Percentiles rank a stretch among this genome's conserved stretches.
Conservation (phyloP, 2,797 vertebrate genomes). For the Sebastes miniatus region DNA sequence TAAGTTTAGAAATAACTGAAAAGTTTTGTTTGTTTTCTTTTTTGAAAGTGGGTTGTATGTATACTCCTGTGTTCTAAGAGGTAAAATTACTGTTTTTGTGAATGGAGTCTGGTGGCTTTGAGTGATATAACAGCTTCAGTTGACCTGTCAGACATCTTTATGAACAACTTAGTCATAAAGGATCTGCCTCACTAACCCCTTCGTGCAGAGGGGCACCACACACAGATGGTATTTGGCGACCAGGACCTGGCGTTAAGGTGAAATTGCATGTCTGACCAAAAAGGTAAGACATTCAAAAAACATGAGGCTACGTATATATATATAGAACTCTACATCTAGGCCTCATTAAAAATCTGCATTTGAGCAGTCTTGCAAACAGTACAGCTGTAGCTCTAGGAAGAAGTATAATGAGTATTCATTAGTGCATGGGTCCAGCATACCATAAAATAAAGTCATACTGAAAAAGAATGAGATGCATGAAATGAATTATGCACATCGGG, state of each 20-base stretch:
- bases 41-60: too few species aligned
- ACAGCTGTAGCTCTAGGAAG: constrained; percentile 44
- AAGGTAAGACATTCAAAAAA: constrained; percentile 5
- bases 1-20: too few species aligned
- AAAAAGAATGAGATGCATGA: constrained; percentile 17
- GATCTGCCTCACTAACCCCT: background rate
- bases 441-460: constrained; percentile 20
- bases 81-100: too few species aligned
- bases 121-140: too few species aligned
- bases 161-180: background rate
- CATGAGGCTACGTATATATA: background rate
- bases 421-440: constrained; percentile 23
- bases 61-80: too few species aligned
- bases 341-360: constrained; percentile 45
- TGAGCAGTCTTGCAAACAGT: constrained; percentile 29
- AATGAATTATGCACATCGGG: constrained; percentile 32
- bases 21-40: too few species aligned
- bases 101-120: too few species aligned
- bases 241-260: background rate
- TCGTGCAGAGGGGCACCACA: background rate
- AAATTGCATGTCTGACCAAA: background rate
- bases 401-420: constrained; percentile 50
- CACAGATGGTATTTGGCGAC: background rate
- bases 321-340: background rate
- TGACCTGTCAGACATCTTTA: background rate